A percentile compares a stretch with the other conserved stretches of the same genome.
phyloP scores from a whole-genome alignment of 2,797 vertebrate genomes.

The Rhincodon typus region DNA sequence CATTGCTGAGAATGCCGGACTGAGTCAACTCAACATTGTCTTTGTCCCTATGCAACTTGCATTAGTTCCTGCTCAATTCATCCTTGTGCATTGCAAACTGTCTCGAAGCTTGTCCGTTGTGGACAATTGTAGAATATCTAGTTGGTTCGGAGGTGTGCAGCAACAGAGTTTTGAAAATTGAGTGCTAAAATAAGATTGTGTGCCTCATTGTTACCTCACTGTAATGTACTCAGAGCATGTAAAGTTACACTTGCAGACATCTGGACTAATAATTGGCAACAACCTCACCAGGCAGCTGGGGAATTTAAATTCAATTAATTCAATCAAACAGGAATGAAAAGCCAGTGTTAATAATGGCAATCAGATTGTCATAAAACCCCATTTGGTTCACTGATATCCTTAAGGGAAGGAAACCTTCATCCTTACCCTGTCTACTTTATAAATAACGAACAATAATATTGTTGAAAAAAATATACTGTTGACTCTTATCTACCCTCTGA shows the following conservation, averaged over 20 bases:
- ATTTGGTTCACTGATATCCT: neutral
- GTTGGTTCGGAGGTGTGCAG: neutral
- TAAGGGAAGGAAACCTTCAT: neutral
- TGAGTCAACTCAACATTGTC: neutral
- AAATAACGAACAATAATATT: too few relatives aligned
- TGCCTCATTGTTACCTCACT: neutral
- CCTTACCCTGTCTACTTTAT: too few relatives aligned
- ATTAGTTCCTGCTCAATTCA: neutral
- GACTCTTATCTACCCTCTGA: neutral
- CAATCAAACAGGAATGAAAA: neutral
- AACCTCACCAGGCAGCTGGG: neutral
- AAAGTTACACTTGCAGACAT: neutral
- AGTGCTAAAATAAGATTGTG: neutral
- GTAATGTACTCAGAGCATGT: neutral
- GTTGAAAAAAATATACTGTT: too few relatives aligned
- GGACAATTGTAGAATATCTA: neutral
- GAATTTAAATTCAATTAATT: neutral
- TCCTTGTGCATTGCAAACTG: neutral
- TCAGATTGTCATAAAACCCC: too few relatives aligned
- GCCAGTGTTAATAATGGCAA: neutral
- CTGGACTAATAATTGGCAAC: neutral
- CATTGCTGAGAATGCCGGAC: neutral
- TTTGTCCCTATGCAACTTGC: neutral
- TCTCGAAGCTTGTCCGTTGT: neutral
- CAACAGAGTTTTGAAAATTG: too few relatives aligned